A percentile compares a stretch with the other conserved stretches of the same genome.
Conservation (phyloP, 1,140 invertebrate genomes). For the Bombus turneri region DNA sequence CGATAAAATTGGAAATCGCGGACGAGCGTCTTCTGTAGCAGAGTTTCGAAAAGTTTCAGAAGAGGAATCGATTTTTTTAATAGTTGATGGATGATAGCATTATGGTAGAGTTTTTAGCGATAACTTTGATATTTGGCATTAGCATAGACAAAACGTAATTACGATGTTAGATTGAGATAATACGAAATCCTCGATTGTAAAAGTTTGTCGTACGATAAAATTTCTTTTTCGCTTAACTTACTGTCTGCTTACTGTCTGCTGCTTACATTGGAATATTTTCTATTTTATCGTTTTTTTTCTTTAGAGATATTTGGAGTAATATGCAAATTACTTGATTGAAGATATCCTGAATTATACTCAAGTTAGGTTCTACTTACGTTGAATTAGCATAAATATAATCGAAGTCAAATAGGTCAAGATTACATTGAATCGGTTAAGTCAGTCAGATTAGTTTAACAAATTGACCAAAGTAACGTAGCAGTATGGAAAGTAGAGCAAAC, state of each 20-base stretch:
- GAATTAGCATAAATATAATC: not conserved
- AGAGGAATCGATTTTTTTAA: not conserved
- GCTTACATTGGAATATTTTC: too few relatives aligned
- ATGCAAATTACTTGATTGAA: not conserved
- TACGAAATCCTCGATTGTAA: too few relatives aligned
- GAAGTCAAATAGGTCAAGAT: not conserved
- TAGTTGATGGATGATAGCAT: not conserved
- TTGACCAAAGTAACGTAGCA: not conserved
- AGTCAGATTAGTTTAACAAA: constrained; percentile 2
- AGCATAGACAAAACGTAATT: too few relatives aligned
- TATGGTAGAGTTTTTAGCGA: not conserved
- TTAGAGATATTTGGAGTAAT: not conserved
- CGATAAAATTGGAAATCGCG: not conserved
- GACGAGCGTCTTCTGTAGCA: not conserved
- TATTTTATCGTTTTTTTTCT: too few relatives aligned
- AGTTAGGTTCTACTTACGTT: not conserved
- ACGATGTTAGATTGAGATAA: not conserved
- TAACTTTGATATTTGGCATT: too few relatives aligned
- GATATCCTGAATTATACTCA: not conserved
- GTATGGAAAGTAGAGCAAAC: not conserved
- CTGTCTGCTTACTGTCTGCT: too few relatives aligned
- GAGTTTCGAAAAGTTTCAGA: not conserved
- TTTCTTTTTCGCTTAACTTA: not conserved
- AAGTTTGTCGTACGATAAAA: not conserved
- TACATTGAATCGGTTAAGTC: not conserved